Evolutionary conservation across 2,113 vertebrate species (phyloP).

Genomic region (Erythrocercus mccallii): DNA sequence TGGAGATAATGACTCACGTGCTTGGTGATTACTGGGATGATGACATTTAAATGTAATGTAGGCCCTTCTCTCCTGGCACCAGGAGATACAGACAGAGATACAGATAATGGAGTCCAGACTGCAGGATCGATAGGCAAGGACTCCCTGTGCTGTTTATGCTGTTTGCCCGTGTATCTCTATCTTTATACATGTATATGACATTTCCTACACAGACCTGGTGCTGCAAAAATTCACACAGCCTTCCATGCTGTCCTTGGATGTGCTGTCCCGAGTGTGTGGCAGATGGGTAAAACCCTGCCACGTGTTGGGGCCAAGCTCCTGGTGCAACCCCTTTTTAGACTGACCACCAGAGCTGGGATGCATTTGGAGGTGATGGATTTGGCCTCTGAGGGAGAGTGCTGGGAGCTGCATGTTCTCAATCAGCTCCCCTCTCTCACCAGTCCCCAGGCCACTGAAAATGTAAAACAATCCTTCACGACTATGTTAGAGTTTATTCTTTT

Average conservation of each 20-base stretch:
- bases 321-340: background rate
- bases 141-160: background rate
- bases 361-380: background rate
- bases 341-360: background rate
- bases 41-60: slow-evolving; percentile 48
- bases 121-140: slow-evolving; percentile 32
- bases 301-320: background rate
- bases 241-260: background rate
- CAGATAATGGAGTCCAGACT: slow-evolving; percentile 56
- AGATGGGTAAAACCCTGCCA: background rate
- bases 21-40: slow-evolving; percentile 36
- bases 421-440: background rate
- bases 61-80: slow-evolving; percentile 53
- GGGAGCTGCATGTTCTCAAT: background rate
- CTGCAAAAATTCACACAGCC: background rate
- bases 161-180: background rate
- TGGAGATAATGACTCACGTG: slow-evolving; percentile 24
- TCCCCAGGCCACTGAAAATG: background rate
- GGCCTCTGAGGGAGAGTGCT: background rate
- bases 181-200: background rate
- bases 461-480: background rate
- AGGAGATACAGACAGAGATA: slow-evolving; percentile 58
- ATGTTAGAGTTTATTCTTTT: background rate
- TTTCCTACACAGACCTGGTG: background rate
- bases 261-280: background rate